A percentile compares a stretch with the other conserved stretches of the same genome.
Evolutionary conservation across 2,797 vertebrate species (phyloP).

Genomic region (Perdix hodgsoniae): DNA sequence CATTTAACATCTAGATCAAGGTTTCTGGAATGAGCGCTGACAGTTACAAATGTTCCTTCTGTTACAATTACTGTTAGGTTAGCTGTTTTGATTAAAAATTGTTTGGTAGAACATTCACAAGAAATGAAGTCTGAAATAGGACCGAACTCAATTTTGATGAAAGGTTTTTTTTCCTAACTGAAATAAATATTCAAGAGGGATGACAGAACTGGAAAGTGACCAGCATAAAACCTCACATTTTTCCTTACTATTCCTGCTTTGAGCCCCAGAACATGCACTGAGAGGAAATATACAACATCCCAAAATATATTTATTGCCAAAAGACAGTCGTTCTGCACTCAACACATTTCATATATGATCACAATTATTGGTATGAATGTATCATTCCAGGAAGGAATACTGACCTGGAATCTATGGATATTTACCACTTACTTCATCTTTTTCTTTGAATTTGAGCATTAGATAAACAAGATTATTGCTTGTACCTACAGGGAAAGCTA

Average conservation of each 20-base stretch:
- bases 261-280: accelerated
- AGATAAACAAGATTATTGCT: neutral
- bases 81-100: constrained; percentile 38
- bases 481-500: neutral
- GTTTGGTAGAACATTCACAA: constrained; percentile 19
- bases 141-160: constrained; percentile 7
- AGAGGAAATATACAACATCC: neutral
- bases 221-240: neutral
- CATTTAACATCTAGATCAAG: constrained; percentile 17
- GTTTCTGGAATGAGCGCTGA: constrained; percentile 31
- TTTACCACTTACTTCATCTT: neutral
- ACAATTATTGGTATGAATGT: neutral
- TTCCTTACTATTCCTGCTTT: neutral
- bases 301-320: neutral
- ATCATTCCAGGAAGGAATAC: neutral
- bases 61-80: constrained; percentile 35
- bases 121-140: constrained; percentile 50
- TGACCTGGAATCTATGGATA: neutral
- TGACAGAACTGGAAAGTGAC: neutral
- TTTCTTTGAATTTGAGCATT: neutral
- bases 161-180: neutral
- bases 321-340: neutral
- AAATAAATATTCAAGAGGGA: neutral
- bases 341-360: neutral
- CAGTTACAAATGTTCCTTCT: constrained; percentile 50